phyloP scores from a whole-genome alignment of 2,888 invertebrate genomes.

The Ceratothoa steindachneri region DNA sequence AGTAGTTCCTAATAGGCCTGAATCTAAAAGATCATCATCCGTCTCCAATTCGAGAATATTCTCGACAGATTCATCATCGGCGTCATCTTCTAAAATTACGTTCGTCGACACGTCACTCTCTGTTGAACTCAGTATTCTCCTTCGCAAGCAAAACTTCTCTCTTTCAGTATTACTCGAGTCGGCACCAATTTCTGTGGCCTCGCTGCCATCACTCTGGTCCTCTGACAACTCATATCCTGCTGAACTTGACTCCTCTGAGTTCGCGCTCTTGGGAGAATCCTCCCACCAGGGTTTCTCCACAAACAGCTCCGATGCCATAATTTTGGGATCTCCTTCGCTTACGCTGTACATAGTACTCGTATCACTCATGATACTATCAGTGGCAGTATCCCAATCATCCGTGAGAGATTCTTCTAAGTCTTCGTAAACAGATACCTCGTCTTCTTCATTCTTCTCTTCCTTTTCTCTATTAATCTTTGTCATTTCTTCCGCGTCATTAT shows the following conservation, averaged over 20 bases:
- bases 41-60: neutral
- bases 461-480: neutral
- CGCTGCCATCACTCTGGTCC: constrained; percentile 13
- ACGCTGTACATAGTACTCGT: constrained; percentile 38
- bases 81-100: neutral
- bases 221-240: constrained; percentile 8
- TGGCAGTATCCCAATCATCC: constrained; percentile 30
- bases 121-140: neutral
- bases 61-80: neutral
- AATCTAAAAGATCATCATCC: constrained; percentile 3
- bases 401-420: constrained; percentile 24
- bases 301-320: neutral
- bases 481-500: neutral
- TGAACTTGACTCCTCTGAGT: neutral
- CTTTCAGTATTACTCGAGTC: neutral
- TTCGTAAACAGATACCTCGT: constrained; percentile 16
- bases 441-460: constrained; percentile 11
- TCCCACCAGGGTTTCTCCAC: constrained; percentile 29
- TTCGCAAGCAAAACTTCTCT: neutral
- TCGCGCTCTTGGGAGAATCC: neutral
- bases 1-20: no score
- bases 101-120: constrained; percentile 2
- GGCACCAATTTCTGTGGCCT: constrained; percentile 16
- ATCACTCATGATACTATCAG: constrained; percentile 28
- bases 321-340: constrained; percentile 27